phyloP scores from a whole-genome alignment of 1,140 invertebrate species.

The Drosophila trapezifrons region DNA sequence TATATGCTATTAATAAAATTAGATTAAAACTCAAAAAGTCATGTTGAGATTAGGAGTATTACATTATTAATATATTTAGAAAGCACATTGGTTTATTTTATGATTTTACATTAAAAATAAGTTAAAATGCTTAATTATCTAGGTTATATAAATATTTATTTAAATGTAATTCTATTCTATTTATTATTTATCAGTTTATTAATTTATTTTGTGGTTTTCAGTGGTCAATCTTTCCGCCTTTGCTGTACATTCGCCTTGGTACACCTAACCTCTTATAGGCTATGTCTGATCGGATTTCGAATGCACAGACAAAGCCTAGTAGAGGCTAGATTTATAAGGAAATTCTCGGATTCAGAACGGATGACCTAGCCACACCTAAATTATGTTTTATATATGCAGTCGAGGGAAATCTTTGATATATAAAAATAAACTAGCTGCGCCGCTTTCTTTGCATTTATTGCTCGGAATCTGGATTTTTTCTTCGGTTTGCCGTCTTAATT shows the following conservation, averaged over 20 bases:
- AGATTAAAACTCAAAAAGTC: neutral
- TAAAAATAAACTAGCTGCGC: slow-evolving; percentile 30
- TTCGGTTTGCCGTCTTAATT: slow-evolving; percentile 58
- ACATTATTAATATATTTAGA: neutral
- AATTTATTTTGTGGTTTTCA: neutral
- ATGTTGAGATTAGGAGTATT: neutral
- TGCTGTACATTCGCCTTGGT: slow-evolving; percentile 70
- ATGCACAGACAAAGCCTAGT: slow-evolving; percentile 85
- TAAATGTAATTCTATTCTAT: neutral
- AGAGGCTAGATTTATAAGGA: slow-evolving; percentile 84
- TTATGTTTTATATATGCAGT: slow-evolving; percentile 11
- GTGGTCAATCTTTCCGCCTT: slow-evolving; percentile 12
- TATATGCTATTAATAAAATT: neutral
- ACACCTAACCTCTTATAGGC: slow-evolving; percentile 85
- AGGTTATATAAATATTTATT: neutral
- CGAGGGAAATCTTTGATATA: slow-evolving; percentile 1
- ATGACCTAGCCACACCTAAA: neutral
- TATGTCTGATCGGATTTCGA: slow-evolving; percentile 80
- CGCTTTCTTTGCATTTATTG: slow-evolving; percentile 69
- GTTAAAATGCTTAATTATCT: neutral
- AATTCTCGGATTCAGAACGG: slow-evolving; percentile 12
- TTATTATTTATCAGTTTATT: slow-evolving; percentile 22
- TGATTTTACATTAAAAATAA: neutral
- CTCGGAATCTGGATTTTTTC: slow-evolving; percentile 30
- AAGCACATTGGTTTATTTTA: neutral